These are phyloP conservation scores for Drosophila kambysellisi DNA, from an alignment of 2,888 invertebrate species.

Conservation along the genomic window DNA sequence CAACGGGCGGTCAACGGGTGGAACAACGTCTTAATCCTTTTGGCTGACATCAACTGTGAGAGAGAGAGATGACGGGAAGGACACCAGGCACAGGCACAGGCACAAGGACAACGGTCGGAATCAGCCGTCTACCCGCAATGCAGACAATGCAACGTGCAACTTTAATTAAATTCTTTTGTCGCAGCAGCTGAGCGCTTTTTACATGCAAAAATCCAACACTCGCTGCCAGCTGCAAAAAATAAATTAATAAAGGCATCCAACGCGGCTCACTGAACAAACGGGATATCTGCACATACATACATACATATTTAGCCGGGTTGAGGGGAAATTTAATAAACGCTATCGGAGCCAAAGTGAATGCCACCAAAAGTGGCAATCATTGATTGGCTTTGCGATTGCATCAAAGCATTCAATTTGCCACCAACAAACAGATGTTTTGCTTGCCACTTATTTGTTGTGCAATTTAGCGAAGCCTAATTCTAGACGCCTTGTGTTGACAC, in stretches of 20 bases:
- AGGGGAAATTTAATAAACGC: conserved; percentile 11
- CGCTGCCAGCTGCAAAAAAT: conserved; percentile 49
- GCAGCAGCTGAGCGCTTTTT: conserved; percentile 51
- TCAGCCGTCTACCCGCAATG: background rate
- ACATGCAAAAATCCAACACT: conserved; percentile 68
- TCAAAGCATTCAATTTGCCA: conserved; percentile 35
- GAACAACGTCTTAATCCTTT: conserved; percentile 68
- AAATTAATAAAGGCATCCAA: conserved; percentile 66
- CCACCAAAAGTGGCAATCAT: conserved; percentile 12
- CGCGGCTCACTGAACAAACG: conserved; percentile 30
- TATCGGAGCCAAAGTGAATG: background rate
- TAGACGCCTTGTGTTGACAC: conserved; percentile 46
- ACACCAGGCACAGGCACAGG: no score
- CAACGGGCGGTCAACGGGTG: conserved; percentile 14
- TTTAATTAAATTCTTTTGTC: conserved; percentile 79
- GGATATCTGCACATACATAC: conserved; percentile 6
- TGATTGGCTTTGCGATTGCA: conserved; percentile 45
- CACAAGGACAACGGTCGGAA: background rate
- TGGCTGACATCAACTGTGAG: conserved; percentile 46
- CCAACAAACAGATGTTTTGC: conserved; percentile 5
- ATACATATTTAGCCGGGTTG: conserved; percentile 2
- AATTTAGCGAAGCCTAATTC: conserved; percentile 68
- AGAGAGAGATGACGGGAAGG: background rate
- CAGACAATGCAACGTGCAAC: conserved; percentile 59
- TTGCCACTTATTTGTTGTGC: conserved; percentile 53